Conservation (phyloP, 2,797 vertebrate species). For the Choloepus didactylus region DNA sequence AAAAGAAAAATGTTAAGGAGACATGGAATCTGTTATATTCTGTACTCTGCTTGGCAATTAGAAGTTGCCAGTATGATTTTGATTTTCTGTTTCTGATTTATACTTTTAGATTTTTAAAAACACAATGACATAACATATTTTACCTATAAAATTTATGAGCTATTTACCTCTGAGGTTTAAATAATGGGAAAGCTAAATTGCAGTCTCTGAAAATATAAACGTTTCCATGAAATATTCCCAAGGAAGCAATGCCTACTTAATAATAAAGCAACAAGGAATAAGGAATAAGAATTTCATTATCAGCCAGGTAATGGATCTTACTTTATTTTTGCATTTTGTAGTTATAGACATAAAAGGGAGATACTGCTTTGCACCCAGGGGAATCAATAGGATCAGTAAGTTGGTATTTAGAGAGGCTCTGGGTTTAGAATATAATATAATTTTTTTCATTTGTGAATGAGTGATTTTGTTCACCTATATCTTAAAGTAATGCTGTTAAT, state of each 20-base stretch:
- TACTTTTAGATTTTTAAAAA: slow-evolving; percentile 52
- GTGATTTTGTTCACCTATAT: background rate
- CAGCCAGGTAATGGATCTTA: background rate
- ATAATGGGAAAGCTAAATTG: slow-evolving; percentile 45
- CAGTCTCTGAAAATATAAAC: slow-evolving; percentile 62
- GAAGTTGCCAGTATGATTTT: slow-evolving; percentile 47
- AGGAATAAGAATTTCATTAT: slow-evolving; percentile 46
- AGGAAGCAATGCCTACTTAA: slow-evolving; percentile 45
- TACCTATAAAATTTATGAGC: slow-evolving; percentile 59
- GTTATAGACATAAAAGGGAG: background rate
- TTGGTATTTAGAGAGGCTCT: background rate
- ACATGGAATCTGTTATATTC: slow-evolving; percentile 38
- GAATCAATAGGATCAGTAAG: background rate
- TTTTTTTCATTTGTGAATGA: slow-evolving; percentile 37
- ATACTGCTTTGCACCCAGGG: background rate
- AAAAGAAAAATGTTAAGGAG: slow-evolving; percentile 62
- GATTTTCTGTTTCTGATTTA: slow-evolving; percentile 58
- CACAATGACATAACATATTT: slow-evolving; percentile 21
- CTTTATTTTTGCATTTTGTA: background rate
- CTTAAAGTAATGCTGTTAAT: slow-evolving; percentile 31
- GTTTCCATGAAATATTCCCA: slow-evolving; percentile 7
- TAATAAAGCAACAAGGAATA: slow-evolving; percentile 44
- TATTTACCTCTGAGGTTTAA: slow-evolving; percentile 16
- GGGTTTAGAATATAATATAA: background rate
- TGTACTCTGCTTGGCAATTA: slow-evolving; percentile 56